Evolutionary conservation across 2,888 invertebrate species (phyloP).

Genomic region (Agonopterix arenella): DNA sequence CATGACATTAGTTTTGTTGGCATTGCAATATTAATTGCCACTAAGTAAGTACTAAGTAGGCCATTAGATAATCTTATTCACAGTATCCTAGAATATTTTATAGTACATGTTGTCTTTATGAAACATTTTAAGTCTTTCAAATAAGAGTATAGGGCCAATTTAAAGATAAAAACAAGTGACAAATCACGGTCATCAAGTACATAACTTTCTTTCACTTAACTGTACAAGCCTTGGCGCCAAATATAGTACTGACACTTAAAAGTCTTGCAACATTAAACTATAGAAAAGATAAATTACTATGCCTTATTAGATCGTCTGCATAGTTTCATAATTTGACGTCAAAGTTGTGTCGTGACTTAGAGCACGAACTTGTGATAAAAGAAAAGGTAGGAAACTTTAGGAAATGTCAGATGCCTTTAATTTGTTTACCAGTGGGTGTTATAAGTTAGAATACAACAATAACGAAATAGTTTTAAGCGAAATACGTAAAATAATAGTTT

Average conservation of each 20-base stretch:
- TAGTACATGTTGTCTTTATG: no score
- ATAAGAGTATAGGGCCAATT: neutral
- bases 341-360: constrained; percentile 32
- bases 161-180: neutral
- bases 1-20: no score
- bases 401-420: constrained; percentile 5
- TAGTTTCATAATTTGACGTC: constrained; percentile 20
- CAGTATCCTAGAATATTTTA: no score
- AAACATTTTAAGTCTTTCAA: no score
- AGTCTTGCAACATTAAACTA: neutral
- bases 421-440: no score
- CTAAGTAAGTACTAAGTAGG: no score
- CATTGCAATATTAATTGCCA: no score
- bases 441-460: no score
- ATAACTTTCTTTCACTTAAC: neutral
- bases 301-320: constrained; percentile 19
- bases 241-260: neutral
- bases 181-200: neutral
- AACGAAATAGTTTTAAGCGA: no score
- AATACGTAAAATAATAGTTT: no score
- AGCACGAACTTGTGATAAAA: constrained; percentile 24
- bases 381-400: constrained; percentile 8
- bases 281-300: constrained; percentile 11
- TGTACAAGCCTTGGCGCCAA: neutral
- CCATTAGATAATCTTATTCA: no score